Evolutionary conservation across 2,888 invertebrate genomes (phyloP).

Genomic region (Cybosia mesomella): DNA sequence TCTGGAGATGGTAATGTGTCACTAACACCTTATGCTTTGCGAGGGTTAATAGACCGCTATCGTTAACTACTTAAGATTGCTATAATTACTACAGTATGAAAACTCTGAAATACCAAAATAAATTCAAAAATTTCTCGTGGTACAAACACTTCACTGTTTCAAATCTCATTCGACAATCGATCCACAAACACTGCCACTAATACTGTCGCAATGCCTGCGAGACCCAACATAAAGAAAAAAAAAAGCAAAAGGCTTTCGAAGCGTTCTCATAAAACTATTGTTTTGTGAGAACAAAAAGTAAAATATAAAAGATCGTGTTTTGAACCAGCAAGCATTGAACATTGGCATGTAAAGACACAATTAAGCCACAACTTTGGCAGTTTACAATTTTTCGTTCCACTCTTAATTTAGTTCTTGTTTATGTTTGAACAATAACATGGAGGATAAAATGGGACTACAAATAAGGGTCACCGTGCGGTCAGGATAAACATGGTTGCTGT

Average conservation of each 20-base stretch:
- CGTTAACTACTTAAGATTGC: too few relatives aligned
- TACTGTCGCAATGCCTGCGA: background rate
- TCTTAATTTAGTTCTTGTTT: conserved; percentile 28
- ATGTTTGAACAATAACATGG: conserved; percentile 25
- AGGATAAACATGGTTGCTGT: conserved; percentile 8
- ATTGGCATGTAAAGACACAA: conserved; percentile 43
- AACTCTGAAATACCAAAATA: too few relatives aligned
- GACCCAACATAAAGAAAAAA: conserved; percentile 1
- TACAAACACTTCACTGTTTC: background rate
- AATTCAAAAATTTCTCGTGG: background rate
- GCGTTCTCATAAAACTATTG: conserved; percentile 28
- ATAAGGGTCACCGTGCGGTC: conserved; percentile 2
- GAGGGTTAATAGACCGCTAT: too few relatives aligned
- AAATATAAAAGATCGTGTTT: conserved; percentile 27
- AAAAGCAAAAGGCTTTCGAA: conserved; percentile 9
- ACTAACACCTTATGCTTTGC: too few relatives aligned
- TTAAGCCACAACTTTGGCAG: conserved; percentile 25
- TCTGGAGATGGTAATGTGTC: too few relatives aligned
- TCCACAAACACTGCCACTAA: background rate
- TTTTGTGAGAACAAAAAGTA: conserved; percentile 36
- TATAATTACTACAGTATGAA: background rate
- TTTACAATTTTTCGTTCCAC: conserved; percentile 32
- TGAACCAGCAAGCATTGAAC: conserved; percentile 17
- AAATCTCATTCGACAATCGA: background rate
- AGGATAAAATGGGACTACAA: conserved; percentile 23